Conservation (phyloP, 2,888 invertebrate species). For the Hirtodrosophila confusa region DNA sequence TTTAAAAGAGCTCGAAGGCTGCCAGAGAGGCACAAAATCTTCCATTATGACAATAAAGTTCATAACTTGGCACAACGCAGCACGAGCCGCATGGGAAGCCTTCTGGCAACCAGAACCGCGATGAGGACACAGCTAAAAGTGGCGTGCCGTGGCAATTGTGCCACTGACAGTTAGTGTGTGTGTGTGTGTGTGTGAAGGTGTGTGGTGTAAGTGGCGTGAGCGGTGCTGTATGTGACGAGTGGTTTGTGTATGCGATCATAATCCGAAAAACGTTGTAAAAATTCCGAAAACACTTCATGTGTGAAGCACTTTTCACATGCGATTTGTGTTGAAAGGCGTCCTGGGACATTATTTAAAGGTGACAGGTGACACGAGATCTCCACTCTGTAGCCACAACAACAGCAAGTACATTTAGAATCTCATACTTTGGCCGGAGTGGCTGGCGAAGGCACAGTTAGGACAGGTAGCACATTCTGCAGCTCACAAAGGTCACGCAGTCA, state of each 20-base stretch:
- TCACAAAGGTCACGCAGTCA: slow-evolving; percentile 75
- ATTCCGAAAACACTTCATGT: slow-evolving; percentile 70
- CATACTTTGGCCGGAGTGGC: slow-evolving; percentile 24
- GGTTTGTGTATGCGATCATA: slow-evolving; percentile 60
- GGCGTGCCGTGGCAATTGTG: slow-evolving; percentile 23
- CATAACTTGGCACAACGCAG: slow-evolving; percentile 33
- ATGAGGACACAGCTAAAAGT: slow-evolving; percentile 8
- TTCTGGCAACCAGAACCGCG: slow-evolving; percentile 6
- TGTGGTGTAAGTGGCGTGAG: slow-evolving; percentile 13
- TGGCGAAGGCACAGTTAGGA: slow-evolving; percentile 50
- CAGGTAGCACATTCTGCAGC: slow-evolving; percentile 61
- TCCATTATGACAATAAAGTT: slow-evolving; percentile 52
- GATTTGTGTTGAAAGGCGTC: slow-evolving; percentile 82
- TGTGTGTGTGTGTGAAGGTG: slow-evolving; percentile 12
- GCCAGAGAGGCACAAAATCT: slow-evolving; percentile 21
- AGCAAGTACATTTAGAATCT: slow-evolving; percentile 20
- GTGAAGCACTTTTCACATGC: slow-evolving; percentile 81
- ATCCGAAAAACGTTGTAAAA: slow-evolving; percentile 64
- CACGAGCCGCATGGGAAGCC: neutral
- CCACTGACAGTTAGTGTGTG: slow-evolving; percentile 20
- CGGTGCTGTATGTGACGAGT: slow-evolving; percentile 36
- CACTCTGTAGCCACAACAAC: slow-evolving; percentile 25
- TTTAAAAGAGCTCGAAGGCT: neutral
- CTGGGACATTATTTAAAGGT: slow-evolving; percentile 82
- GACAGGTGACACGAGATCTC: slow-evolving; percentile 75